Evolutionary conservation across 2,888 invertebrate genomes (phyloP).

Genomic region (Agrilus mali): DNA sequence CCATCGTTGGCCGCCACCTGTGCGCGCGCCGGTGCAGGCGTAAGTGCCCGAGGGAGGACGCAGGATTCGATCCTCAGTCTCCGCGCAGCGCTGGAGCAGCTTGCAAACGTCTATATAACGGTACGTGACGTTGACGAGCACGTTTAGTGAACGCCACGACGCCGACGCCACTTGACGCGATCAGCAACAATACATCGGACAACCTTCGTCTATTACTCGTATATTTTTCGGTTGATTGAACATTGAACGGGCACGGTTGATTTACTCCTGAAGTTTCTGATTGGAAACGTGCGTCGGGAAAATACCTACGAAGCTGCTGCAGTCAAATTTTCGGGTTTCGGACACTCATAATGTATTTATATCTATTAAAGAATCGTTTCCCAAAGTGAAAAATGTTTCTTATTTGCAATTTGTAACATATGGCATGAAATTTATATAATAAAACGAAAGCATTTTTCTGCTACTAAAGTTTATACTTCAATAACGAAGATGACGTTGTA

Average conservation of each 20-base stretch:
- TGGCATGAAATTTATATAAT: too few relatives aligned
- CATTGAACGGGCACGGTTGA: not conserved
- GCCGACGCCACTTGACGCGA: constrained; percentile 17
- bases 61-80: constrained; percentile 32
- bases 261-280: not conserved
- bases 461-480: too few relatives aligned
- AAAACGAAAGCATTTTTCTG: too few relatives aligned
- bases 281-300: not conserved
- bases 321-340: constrained; percentile 3
- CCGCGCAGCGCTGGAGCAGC: constrained; percentile 31
- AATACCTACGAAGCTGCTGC: constrained; percentile 4
- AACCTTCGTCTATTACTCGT: not conserved
- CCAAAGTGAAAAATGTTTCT: too few relatives aligned
- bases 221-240: not conserved
- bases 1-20: constrained; percentile 25
- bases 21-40: constrained; percentile 28
- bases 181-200: not conserved
- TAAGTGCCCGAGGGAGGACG: constrained; percentile 20
- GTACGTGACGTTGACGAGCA: constrained; percentile 22
- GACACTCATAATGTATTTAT: too few relatives aligned
- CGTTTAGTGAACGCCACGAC: constrained; percentile 25
- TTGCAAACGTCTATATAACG: constrained; percentile 25
- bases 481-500: too few relatives aligned
- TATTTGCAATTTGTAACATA: too few relatives aligned
- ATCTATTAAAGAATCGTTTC: too few relatives aligned